A percentile compares a stretch with the other conserved stretches of the same genome.
Evolutionary conservation across 2,797 vertebrate species (phyloP).

Genomic region (Chloroceryle amazona): DNA sequence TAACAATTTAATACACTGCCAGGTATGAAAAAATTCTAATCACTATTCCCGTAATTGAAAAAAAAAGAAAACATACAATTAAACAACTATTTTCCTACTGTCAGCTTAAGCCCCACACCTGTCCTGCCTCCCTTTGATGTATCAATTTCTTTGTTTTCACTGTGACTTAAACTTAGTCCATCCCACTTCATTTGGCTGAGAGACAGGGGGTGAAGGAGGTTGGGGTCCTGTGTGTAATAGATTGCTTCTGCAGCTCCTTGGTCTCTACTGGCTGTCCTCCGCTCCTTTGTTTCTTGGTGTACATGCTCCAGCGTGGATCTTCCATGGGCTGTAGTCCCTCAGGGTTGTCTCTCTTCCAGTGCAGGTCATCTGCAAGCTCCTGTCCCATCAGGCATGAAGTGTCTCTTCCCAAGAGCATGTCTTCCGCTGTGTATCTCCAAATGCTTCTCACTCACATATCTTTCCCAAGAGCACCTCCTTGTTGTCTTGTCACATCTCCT

Average conservation of each 20-base stretch:
- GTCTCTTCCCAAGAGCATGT: rapidly evolving
- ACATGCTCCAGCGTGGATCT: not conserved
- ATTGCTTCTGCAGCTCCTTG: not conserved
- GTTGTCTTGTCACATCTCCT: not conserved
- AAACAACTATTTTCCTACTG: not conserved
- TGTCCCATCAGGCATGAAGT: rapidly evolving
- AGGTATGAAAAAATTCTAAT: not conserved
- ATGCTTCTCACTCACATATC: rapidly evolving
- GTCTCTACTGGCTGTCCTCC: rapidly evolving
- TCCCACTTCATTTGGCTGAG: no score
- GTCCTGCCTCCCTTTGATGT: no score
- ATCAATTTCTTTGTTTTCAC: no score
- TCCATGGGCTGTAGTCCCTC: not conserved
- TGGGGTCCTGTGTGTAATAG: no score
- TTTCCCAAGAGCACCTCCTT: not conserved
- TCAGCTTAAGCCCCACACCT: no score
- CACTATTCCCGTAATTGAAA: not conserved
- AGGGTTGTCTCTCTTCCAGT: not conserved
- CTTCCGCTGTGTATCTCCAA: not conserved
- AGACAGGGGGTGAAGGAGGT: no score
- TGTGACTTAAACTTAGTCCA: no score
- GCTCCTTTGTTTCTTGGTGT: no score
- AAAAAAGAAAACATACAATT: not conserved
- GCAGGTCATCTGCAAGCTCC: rapidly evolving
- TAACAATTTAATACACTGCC: not conserved